Evolutionary conservation across 2,797 vertebrate species (phyloP).

Genomic region (Cossypha niveicapilla): DNA sequence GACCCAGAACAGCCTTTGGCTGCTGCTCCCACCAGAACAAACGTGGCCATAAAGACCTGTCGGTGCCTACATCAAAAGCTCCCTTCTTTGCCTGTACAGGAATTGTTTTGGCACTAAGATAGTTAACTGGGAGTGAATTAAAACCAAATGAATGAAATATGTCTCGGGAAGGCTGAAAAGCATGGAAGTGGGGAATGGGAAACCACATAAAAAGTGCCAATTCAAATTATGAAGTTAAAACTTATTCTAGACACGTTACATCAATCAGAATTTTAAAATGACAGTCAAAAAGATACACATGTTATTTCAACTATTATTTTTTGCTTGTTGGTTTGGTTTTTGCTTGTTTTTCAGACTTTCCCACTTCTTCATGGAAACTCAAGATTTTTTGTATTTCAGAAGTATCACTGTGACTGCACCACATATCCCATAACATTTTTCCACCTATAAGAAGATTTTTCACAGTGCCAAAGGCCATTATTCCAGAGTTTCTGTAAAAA

Average conservation of each 20-base stretch:
- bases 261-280: background rate
- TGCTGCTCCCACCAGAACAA: background rate
- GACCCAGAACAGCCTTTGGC: background rate
- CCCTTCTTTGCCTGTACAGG: background rate
- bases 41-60: background rate
- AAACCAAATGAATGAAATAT: background rate
- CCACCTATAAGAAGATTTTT: background rate
- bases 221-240: conserved; percentile 3
- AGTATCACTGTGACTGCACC: background rate
- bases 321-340: background rate
- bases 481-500: background rate
- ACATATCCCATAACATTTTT: background rate
- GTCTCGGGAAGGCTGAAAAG: background rate
- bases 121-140: background rate
- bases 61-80: background rate
- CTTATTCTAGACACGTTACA: background rate
- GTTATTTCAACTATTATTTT: background rate
- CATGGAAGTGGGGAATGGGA: background rate
- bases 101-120: background rate
- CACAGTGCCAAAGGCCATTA: background rate
- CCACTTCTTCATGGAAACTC: background rate
- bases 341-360: background rate
- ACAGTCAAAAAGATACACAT: background rate
- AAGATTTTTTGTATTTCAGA: background rate
- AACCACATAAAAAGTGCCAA: background rate